phyloP scores from a whole-genome alignment of 2,888 invertebrate genomes.

The Onthophagus sagittarius region DNA sequence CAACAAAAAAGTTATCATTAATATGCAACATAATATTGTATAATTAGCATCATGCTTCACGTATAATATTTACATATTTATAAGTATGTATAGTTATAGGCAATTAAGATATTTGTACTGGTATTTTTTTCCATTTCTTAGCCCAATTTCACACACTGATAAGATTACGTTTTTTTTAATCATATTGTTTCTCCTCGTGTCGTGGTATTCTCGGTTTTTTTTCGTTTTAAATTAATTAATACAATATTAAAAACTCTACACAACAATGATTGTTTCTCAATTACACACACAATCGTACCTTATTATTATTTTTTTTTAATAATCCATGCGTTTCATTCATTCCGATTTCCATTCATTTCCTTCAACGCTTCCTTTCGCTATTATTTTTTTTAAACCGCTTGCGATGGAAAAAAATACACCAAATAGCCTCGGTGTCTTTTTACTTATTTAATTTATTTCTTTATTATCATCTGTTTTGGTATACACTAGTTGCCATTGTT shows the following conservation, averaged over 20 bases:
- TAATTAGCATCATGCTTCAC: slow-evolving; percentile 27
- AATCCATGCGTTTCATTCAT: background rate
- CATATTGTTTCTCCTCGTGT: background rate
- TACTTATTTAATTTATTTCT: slow-evolving; percentile 4
- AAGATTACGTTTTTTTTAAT: background rate
- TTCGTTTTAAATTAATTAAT: slow-evolving; percentile 9
- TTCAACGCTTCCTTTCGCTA: background rate
- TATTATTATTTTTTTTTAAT: background rate
- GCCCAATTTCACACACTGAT: background rate
- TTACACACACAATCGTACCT: background rate
- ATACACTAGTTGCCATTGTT: slow-evolving; percentile 9
- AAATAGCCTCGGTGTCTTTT: slow-evolving; percentile 11
- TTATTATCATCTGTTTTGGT: slow-evolving; percentile 14
- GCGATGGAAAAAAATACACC: slow-evolving; percentile 13
- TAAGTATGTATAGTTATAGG: slow-evolving; percentile 26
- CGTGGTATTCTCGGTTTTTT: slow-evolving; percentile 4
- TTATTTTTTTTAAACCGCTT: background rate
- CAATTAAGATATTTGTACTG: slow-evolving; percentile 27
- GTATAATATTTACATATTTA: slow-evolving; percentile 26
- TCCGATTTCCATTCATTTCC: background rate
- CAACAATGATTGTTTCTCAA: slow-evolving; percentile 1
- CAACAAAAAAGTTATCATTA: slow-evolving; percentile 26
- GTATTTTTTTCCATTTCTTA: slow-evolving; percentile 23
- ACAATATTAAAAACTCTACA: slow-evolving; percentile 14
- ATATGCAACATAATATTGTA: slow-evolving; percentile 27